Percentiles rank a stretch among this genome's conserved stretches.
Evolutionary conservation across 2,888 invertebrate genomes (phyloP).

Genomic region (Acronicta leporina): DNA sequence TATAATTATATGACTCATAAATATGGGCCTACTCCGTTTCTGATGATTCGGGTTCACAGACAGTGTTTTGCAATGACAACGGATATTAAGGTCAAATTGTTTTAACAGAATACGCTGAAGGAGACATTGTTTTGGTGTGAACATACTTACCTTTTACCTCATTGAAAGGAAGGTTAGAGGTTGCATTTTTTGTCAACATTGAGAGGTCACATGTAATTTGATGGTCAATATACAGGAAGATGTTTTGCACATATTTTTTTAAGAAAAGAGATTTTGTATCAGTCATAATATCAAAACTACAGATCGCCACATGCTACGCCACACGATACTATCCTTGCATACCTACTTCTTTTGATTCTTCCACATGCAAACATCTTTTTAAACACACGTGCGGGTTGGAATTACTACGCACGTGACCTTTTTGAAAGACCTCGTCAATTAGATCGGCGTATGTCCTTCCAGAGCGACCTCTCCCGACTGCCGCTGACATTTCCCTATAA

Average conservation of each 20-base stretch:
- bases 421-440: too few relatives aligned
- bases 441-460: too few relatives aligned
- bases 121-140: slow-evolving; percentile 14
- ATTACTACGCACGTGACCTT: too few relatives aligned
- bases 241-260: background rate
- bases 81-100: slow-evolving; percentile 29
- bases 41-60: slow-evolving; percentile 32
- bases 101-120: slow-evolving; percentile 14
- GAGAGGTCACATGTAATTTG: background rate
- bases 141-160: slow-evolving; percentile 18
- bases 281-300: too few relatives aligned
- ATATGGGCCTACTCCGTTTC: slow-evolving; percentile 26
- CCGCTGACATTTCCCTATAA: too few relatives aligned
- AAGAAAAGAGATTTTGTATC: background rate
- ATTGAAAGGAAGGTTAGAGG: slow-evolving; percentile 24
- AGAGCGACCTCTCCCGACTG: too few relatives aligned
- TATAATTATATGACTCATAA: too few relatives aligned
- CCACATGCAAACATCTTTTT: too few relatives aligned
- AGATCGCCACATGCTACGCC: too few relatives aligned
- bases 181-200: background rate
- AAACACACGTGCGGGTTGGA: too few relatives aligned
- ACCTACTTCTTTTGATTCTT: too few relatives aligned
- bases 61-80: slow-evolving; percentile 28
- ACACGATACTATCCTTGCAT: too few relatives aligned
- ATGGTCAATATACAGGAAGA: background rate